Evolutionary conservation across 2,113 vertebrate species (phyloP), one percentile per base, ranked within the genome.

Genomic region (Emydura subglobosa): DNA sequence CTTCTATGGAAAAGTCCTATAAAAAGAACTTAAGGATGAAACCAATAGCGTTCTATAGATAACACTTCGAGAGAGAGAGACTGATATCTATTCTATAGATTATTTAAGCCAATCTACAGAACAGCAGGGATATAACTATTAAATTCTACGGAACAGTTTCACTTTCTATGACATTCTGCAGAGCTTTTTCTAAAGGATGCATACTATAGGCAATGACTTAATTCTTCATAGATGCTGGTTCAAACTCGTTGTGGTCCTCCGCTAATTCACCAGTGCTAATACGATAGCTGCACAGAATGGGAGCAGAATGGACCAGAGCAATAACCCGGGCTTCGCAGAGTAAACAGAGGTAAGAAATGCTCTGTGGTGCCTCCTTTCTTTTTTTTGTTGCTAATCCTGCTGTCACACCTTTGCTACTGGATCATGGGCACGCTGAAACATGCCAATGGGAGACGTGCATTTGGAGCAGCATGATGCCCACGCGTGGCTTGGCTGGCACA

Each of bases 11-110:
- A 31, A 81, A 74, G 51, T 7, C 24, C 68, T 79, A 84, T 0
- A 79, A 42, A 78, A 93, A 85, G 84, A 88, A 94, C 84, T 24
- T 42, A 90, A 79, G 80, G 94, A 65, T 91, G 76, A 86, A 83
- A 93, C 44, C 34, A 89, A 34, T 24, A 85, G 0, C 76, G 80
- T 82, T 53, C 84, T 1, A 0, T 2, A 65, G n/a, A 79, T 49
- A 4, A 82, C 89, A 76, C 34, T 86, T 47, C 34, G 11, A 42
- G 24, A 25, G 17, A 39, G 10, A 39, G n/a, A 74, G 19, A 21
- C 10, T 39, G 8, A 42, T 44, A 25, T 44, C 39, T 25, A 10
- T 24, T 76, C 72, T 76, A 42, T 42, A 74, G n/a, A 21, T 34
- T 61, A n/a, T 65, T 65, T 34, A 65, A n/a, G 34, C 31, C 61